phyloP scores from a whole-genome alignment of 37 sponge, comb jelly and placozoan species.

The Ephydatia muelleri region DNA sequence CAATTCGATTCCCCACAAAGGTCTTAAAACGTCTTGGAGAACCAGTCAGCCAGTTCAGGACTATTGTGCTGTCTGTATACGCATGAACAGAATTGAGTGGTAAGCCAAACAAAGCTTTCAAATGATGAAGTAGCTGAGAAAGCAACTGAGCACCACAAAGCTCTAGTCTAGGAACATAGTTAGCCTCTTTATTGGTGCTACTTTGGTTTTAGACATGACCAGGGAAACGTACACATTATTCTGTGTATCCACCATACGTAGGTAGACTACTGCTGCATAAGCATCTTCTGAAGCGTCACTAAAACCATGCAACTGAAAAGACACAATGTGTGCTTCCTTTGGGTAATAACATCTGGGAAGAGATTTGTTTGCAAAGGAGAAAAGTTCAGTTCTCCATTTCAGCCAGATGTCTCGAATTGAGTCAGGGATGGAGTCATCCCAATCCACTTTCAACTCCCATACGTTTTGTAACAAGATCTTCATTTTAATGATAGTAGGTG shows the following conservation, averaged over 20 bases:
- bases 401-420: conserved; percentile 5
- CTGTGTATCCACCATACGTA: conserved; percentile 12
- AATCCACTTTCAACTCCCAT: conserved; percentile 29
- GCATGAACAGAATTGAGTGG: conserved; percentile 24
- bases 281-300: conserved; percentile 41
- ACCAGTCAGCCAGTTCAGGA: conserved; percentile 24
- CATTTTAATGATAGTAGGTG: conserved; percentile 30
- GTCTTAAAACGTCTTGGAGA: conserved; percentile 23
- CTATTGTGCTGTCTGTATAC: conserved; percentile 47
- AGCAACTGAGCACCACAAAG: conserved; percentile 37
- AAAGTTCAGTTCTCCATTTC: conserved; percentile 19
- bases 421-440: conserved; percentile 31
- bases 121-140: conserved; percentile 20
- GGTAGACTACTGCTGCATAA: conserved; percentile 33
- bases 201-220: conserved; percentile 37
- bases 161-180: conserved; percentile 14
- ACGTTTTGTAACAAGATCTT: conserved; percentile 24
- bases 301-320: conserved; percentile 33
- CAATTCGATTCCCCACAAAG: conserved; percentile 38
- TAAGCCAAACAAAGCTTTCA: not conserved
- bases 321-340: conserved; percentile 15
- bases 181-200: conserved; percentile 30
- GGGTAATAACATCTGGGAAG: conserved; percentile 37
- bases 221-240: conserved; percentile 20
- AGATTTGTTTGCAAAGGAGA: not conserved